Base-by-base conservation (phyloP, 23 tunicate genomes). In the Aplidium turbinatum region DNA sequence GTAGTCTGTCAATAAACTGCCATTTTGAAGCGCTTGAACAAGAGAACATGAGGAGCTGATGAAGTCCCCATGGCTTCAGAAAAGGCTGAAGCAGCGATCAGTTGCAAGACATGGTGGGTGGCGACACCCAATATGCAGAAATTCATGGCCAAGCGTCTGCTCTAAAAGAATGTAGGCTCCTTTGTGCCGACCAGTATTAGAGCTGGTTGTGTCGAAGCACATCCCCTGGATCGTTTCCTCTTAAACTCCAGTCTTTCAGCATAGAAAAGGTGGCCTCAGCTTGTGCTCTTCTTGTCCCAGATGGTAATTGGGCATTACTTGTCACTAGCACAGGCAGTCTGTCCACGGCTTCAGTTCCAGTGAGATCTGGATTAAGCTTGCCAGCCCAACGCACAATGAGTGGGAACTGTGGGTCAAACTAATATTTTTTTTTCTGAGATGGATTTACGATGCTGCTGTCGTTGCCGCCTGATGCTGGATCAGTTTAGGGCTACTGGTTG, bases 271-370 rank as follows among this genome's bases (percentile, higher is more conserved):
- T 60, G 35, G 68, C 68, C 68, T 60, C 31, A 60, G 35, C 6
- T 60, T 27, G 68, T 60, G 68, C 11, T 60, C 31, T 13, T 5
- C 68, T 38, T 60, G 68, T 60, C 11, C 68, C 61, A 54, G 61
- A 54, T 54, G 22, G 61, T 54, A 54, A 25, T 25, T 54, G 21
- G 21, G 61, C 61, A 16, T 16, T 54, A 20, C 61, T 54, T 11
- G 61, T 60, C 38, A 60, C 68, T 60, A 60, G 35, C 38, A 60
- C 68, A 26, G 68, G 68, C 68, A 60, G n/a, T 60, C 68, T 60
- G 68, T 60, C 68, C 35, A 60, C 68, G 31, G 20, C 31, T 20
- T 60, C n/a, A 60, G 68, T 60, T 9, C 38, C 38, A 60, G n/a
- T 31, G 13, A 60, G 13, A 26, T 60, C 68, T 26, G 68, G 38